Evolutionary conservation across 2,888 invertebrate genomes (phyloP), one percentile per base, ranked within the genome.

Genomic region (Athalia circularis): DNA sequence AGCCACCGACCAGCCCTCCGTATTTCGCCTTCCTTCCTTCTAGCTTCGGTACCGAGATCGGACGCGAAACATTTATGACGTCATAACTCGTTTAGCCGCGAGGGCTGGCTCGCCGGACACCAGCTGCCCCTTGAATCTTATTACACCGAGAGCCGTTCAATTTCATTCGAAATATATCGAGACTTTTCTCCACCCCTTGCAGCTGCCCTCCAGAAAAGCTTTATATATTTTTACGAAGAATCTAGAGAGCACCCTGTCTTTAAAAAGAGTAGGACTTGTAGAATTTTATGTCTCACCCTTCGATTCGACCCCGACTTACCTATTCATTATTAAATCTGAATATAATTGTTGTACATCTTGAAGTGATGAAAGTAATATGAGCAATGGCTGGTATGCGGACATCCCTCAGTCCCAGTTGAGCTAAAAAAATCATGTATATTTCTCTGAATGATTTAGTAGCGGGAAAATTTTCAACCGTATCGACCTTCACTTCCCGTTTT

Each of bases 11-110:
- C 54, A 9, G 11, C 68, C 9, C 15, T 50, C 15, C 29, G 11
- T 52, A 50, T 52, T 29, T 5, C 68, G 52, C 54, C 54, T 68
- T 68, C 72, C 72, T 72, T 29, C 50, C 8, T 8, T 45, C 59
- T 43, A 5, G 65, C 5, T 64, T 5, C 52, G 57, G 76, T 70
- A 77, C 78, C 79, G 81, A 80, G 81, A 82, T 83, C 83, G 76
- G 80, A 79, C 65, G 81, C 81, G 81, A 84, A 85, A 84, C 84
- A 84, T 85, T 85, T 85, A 85, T 83, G 83, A 83, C 81, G 81
- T 75, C 82, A 82, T 85, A 85, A 85, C 83, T 85, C 83, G 84
- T 81, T 85, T 85, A 84, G 80, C 67, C n/a, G 62, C 59, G 78
- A 77, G 76, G 64, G 72, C 61, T 79, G 59, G 29, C 65, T 68